These are phyloP conservation scores for Seira musarum DNA, from an alignment of 2,888 invertebrate genomes.

Conservation along the genomic window DNA sequence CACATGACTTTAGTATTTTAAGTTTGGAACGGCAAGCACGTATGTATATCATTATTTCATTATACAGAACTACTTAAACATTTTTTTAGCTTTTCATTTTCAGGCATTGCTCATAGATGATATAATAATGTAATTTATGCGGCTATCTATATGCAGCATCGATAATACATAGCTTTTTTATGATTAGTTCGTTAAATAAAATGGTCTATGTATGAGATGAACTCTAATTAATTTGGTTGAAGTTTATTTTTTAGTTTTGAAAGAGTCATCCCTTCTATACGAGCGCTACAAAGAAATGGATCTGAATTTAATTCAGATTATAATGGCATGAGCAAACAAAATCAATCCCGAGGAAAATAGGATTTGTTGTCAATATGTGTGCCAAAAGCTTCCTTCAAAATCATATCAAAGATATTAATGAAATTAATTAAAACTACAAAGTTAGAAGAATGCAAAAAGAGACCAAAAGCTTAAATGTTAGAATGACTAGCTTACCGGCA, in stretches of 20 bases:
- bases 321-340: neutral
- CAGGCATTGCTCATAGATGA: neutral
- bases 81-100: too few species aligned
- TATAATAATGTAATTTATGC: neutral
- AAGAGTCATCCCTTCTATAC: too few species aligned
- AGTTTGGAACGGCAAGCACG: too few species aligned
- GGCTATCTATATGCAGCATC: neutral
- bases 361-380: neutral
- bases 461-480: too few species aligned
- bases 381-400: neutral
- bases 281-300: neutral
- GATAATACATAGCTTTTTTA: neutral
- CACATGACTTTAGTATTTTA: too few species aligned
- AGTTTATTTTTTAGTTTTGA: too few species aligned
- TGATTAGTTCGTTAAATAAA: too few species aligned
- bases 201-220: too few species aligned
- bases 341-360: neutral
- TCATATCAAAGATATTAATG: neutral
- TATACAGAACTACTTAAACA: too few species aligned
- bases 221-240: too few species aligned
- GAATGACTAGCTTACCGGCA: conserved; percentile 76
- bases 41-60: too few species aligned
- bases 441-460: conserved; percentile 70
- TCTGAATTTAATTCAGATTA: neutral
- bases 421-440: neutral